phyloP scores from a whole-genome alignment of 2,797 vertebrate genomes.

The Muscicapa comitata region DNA sequence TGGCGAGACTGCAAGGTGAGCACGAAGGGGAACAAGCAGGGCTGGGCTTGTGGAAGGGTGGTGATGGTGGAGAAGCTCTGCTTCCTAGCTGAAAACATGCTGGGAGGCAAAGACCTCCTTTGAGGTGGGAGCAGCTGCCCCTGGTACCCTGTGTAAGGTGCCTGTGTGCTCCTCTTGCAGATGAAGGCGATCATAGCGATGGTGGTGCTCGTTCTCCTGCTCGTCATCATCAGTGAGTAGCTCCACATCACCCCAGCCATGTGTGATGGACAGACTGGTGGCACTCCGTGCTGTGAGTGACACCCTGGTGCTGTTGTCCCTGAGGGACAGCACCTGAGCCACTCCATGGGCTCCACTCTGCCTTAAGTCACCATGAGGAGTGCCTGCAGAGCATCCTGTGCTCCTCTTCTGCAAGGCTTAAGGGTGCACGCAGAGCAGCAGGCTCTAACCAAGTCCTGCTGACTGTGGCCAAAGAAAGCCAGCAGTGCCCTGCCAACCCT shows the following conservation, averaged over 20 bases:
- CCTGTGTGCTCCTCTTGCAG: conserved; percentile 71
- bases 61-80: background rate
- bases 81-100: background rate
- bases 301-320: accelerated
- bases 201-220: conserved; percentile 85
- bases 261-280: background rate
- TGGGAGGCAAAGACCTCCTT: background rate
- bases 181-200: conserved; percentile 91
- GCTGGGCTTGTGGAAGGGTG: background rate
- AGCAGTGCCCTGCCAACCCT: background rate
- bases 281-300: background rate
- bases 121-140: background rate
- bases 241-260: background rate
- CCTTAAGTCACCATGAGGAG: accelerated
- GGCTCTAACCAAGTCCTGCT: background rate
- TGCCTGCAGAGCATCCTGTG: background rate
- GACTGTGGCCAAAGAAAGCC: background rate
- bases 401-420: background rate
- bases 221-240: conserved; percentile 94
- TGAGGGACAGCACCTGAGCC: background rate
- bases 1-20: conserved; percentile 95
- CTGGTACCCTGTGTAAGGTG: background rate
- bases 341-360: background rate
- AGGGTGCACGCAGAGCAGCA: accelerated
- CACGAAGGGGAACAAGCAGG: background rate